Evolutionary conservation across 2,888 invertebrate species (phyloP).

Genomic region (Sycophila texana): DNA sequence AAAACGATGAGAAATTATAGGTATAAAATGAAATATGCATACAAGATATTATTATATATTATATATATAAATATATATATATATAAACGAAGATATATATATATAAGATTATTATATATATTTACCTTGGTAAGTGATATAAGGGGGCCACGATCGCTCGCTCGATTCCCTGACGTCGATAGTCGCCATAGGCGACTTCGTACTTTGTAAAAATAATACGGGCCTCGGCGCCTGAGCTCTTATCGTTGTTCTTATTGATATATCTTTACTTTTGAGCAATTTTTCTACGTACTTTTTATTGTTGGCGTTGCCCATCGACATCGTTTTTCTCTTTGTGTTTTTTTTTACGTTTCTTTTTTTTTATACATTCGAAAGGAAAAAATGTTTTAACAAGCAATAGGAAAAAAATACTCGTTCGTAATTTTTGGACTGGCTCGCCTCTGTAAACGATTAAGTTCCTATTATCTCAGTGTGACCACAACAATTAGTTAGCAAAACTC

Average conservation of each 20-base stretch:
- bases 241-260: constrained; percentile 51
- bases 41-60: constrained; percentile 74
- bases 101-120: constrained; percentile 68
- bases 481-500: constrained; percentile 65
- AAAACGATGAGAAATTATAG: constrained; percentile 69
- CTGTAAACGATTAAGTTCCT: constrained; percentile 69
- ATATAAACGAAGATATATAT: constrained; percentile 60
- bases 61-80: constrained; percentile 66
- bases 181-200: constrained; percentile 44
- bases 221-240: constrained; percentile 43
- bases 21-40: constrained; percentile 74
- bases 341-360: constrained; percentile 15
- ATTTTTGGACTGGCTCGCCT: constrained; percentile 51
- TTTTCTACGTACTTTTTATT: constrained; percentile 49
- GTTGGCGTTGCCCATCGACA: constrained; percentile 31
- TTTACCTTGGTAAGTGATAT: constrained; percentile 75
- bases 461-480: constrained; percentile 64
- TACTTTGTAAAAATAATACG: constrained; percentile 33
- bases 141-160: constrained; percentile 69
- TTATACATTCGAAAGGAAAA: constrained; percentile 8
- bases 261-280: constrained; percentile 43
- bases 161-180: constrained; percentile 61
- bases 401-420: constrained; percentile 31
- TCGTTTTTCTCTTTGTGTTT: constrained; percentile 27
- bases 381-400: background rate